phyloP scores from a whole-genome alignment of 2,797 vertebrate species.

The Sylvilagus floridanus region DNA sequence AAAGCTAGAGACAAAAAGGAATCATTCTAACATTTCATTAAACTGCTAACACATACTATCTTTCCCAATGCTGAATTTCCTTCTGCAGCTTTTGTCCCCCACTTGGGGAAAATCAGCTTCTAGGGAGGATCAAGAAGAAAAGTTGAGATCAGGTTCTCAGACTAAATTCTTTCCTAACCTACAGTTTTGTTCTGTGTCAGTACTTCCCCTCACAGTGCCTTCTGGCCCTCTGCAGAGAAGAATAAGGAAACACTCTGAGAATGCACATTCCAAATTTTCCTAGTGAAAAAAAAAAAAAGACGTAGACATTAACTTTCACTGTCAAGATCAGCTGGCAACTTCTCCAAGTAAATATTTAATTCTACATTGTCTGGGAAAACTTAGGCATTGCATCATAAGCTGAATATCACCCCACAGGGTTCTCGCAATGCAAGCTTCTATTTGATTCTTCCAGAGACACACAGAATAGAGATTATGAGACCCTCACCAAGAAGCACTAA shows the following conservation, averaged over 20 bases:
- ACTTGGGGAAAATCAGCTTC: background rate
- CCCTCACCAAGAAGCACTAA: background rate
- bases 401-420: background rate
- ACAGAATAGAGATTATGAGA: background rate
- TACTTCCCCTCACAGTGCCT: background rate
- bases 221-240: background rate
- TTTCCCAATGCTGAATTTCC: background rate
- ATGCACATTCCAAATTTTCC: background rate
- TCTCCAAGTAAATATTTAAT: slow-evolving; percentile 37
- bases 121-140: background rate
- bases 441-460: background rate
- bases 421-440: background rate
- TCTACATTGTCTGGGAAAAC: background rate
- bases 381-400: background rate
- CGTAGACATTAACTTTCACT: background rate
- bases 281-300: background rate
- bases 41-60: background rate
- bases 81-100: background rate
- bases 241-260: background rate
- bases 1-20: background rate
- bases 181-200: background rate
- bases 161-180: background rate
- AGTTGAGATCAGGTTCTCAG: background rate
- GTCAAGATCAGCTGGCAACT: background rate
- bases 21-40: background rate